Evolutionary conservation across 1,140 invertebrate species (phyloP).

Genomic region (Cyphomyrmex costatus): DNA sequence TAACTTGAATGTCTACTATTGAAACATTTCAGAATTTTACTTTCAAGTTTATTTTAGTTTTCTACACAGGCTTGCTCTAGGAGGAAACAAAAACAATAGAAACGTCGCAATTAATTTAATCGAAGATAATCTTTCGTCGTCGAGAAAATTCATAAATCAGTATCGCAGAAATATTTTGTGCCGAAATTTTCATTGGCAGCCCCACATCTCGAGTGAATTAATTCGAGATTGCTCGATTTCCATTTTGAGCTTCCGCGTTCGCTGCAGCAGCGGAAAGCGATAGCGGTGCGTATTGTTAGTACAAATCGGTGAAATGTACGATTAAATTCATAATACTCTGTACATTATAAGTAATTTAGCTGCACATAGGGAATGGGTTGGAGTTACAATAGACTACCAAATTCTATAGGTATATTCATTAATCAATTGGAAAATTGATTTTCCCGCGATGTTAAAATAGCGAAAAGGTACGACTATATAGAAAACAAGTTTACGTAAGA

Average conservation of each 20-base stretch:
- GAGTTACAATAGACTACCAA: not conserved
- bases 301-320: not conserved
- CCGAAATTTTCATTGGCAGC: not conserved
- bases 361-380: not conserved
- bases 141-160: not conserved
- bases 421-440: not conserved
- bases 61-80: not conserved
- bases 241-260: conserved; percentile 7
- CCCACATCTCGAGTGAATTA: conserved; percentile 31
- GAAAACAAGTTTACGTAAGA: not conserved
- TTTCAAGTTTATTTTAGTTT: not conserved
- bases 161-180: conserved; percentile 8
- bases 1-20: not conserved
- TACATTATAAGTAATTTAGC: not conserved
- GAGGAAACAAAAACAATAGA: not conserved
- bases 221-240: not conserved
- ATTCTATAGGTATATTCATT: not conserved
- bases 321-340: not conserved
- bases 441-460: not conserved
- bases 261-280: conserved; percentile 22
- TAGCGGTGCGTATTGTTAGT: conserved; percentile 24
- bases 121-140: not conserved
- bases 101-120: not conserved
- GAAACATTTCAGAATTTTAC: not conserved
- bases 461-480: not conserved